Evolutionary conservation across 2,113 vertebrate genomes (phyloP).

Genomic region (Motacilla alba): DNA sequence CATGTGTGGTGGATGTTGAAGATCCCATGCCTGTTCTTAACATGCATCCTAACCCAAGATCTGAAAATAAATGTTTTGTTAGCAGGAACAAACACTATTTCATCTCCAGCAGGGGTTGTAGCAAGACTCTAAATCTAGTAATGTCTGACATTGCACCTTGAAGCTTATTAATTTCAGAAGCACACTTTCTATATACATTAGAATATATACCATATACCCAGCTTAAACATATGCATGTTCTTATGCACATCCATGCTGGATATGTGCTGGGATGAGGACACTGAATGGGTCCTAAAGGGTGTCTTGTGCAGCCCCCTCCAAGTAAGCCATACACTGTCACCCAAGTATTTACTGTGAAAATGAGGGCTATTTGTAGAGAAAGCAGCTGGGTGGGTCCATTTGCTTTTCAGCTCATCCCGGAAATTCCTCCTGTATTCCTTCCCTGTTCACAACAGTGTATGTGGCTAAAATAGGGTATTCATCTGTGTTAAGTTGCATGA

Average conservation of each 20-base stretch:
- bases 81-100: not conserved
- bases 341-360: not conserved
- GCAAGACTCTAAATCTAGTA: not conserved
- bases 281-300: not conserved
- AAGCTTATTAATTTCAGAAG: not conserved
- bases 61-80: not conserved
- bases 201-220: not conserved
- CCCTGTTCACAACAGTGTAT: rapidly evolving
- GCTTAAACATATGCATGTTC: not conserved
- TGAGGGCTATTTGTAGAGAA: not conserved
- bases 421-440: not conserved
- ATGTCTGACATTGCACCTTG: not conserved
- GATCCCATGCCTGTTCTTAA: not conserved
- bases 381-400: not conserved
- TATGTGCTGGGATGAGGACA: not conserved
- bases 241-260: not conserved
- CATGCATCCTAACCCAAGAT: not conserved
- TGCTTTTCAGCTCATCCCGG: not conserved
- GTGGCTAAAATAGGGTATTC: no score
- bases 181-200: not conserved
- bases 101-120: not conserved
- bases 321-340: not conserved
- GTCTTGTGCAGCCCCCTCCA: rapidly evolving
- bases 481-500: rapidly evolving
- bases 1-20: not conserved